phyloP scores from a whole-genome alignment of 2,113 vertebrate species.

The Sebastes fasciatus region DNA sequence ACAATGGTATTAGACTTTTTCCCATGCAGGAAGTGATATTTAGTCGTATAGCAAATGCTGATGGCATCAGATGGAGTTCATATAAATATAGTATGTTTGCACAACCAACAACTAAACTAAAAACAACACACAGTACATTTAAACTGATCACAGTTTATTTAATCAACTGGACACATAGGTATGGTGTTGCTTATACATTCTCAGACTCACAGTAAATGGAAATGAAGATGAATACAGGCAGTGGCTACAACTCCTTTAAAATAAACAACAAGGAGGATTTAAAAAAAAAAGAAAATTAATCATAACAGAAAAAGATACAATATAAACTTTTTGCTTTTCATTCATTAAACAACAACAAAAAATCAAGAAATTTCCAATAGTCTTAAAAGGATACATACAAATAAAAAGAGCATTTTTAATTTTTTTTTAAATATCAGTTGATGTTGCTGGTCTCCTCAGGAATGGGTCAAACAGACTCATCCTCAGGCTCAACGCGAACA shows the following conservation, averaged over 20 bases:
- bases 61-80: not conserved
- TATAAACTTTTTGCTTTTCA: not conserved
- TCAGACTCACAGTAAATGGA: not conserved
- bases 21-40: conserved; percentile 12
- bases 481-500: conserved; percentile 39
- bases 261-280: not conserved
- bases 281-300: not conserved
- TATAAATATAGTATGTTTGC: not conserved
- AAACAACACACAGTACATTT: not conserved
- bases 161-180: too few species aligned
- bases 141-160: not conserved
- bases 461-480: conserved; percentile 2
- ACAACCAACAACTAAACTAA: not conserved
- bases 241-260: not conserved
- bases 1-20: not conserved
- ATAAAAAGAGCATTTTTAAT: not conserved
- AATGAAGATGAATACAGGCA: not conserved
- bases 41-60: not conserved
- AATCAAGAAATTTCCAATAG: not conserved
- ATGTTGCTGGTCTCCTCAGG: conserved; percentile 22
- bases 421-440: not conserved
- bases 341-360: not conserved
- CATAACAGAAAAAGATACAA: not conserved
- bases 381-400: not conserved
- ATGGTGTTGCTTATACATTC: too few species aligned